Base-by-base conservation (phyloP, 2,113 vertebrate species). In the Zosterops hypoxanthus region DNA sequence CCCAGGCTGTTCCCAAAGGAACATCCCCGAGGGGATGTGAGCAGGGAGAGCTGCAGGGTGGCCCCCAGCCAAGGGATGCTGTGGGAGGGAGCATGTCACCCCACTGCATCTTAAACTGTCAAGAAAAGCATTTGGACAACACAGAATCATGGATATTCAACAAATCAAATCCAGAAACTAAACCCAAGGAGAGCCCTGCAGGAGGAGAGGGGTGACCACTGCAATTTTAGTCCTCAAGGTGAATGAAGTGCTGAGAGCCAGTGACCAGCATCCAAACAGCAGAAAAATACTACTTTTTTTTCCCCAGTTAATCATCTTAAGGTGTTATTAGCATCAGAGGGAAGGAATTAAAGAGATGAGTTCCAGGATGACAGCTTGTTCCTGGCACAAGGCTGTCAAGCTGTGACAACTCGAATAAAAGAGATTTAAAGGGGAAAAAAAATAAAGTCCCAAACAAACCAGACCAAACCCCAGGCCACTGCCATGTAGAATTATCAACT, bases 311-410 rank as follows among this genome's bases (percentile, higher is more conserved):
- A 95, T 96, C 68, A 91, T 96, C 78, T 95, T 94, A 96, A 96
- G 87, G 88, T 84, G 80, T 82, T 88, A 94, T 96, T 92, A 94
- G 88, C 88, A 95, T 92, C 82, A 83, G 76, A 61, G 34, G 76
- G 86, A 92, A 93, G 84, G 88, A 95, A 97, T 97, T 91, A 96
- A 85, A 78, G 64, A 92, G 72, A 92, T 61, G 90, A 88, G 88
- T 26, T 92, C 39, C 63, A 56, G 61, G 85, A 94, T 90, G 94
- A 94, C 94, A 82, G 79, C 2, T 15, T 88, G 88, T 90, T 86
- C 91, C 91, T 75, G 86, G 94, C 82, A 90, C 86, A 39, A 36
- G 80, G 46, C 82, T 91, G 78, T 63, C 88, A 92, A 82, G 75
- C 92, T 84, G 86, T 88, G 92, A 88, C 87, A 70, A 68, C 53